A percentile compares a stretch with the other conserved stretches of the same genome.
Conservation (phyloP, 1,140 invertebrate species). For the Drepana arcuata region DNA sequence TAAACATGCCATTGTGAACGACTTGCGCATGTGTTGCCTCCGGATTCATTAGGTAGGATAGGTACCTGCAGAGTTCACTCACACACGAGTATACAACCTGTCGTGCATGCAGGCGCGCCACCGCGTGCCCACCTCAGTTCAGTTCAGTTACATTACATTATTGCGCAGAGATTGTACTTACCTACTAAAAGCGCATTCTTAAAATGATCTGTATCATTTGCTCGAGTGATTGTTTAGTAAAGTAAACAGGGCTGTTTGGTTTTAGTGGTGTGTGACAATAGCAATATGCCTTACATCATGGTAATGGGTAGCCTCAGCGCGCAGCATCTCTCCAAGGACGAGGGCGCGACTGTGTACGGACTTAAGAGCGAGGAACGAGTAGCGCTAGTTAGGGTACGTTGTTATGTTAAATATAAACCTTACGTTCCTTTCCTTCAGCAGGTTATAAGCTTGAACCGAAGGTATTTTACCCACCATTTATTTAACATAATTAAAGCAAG, state of each 20-base stretch:
- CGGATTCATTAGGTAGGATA: too few relatives aligned
- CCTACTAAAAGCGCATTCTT: too few relatives aligned
- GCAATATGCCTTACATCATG: constrained; percentile 63
- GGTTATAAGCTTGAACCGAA: too few relatives aligned
- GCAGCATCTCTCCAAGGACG: constrained; percentile 52
- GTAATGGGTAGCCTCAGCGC: constrained; percentile 58
- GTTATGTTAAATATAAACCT: too few relatives aligned
- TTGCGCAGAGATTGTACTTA: too few relatives aligned
- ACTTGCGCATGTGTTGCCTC: constrained; percentile 26
- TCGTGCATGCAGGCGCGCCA: constrained; percentile 15
- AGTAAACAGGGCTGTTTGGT: constrained; percentile 1
- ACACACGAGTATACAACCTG: constrained; percentile 41
- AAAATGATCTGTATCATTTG: constrained; percentile 28
- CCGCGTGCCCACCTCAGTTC: constrained; percentile 1
- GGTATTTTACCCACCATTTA: too few relatives aligned
- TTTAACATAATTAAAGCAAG: too few relatives aligned
- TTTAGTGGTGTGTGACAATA: too few relatives aligned
- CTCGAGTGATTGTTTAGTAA: constrained; percentile 20
- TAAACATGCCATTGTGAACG: constrained; percentile 29
- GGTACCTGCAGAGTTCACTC: constrained; percentile 53
- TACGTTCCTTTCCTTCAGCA: too few relatives aligned
- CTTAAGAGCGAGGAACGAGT: constrained; percentile 57
- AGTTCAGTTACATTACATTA: neutral
- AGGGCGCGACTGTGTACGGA: constrained; percentile 57
- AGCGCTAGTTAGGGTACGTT: constrained; percentile 51